These are phyloP conservation scores for Drosophila fungiperda DNA, from an alignment of 2,888 invertebrate genomes.

Conservation along the genomic window DNA sequence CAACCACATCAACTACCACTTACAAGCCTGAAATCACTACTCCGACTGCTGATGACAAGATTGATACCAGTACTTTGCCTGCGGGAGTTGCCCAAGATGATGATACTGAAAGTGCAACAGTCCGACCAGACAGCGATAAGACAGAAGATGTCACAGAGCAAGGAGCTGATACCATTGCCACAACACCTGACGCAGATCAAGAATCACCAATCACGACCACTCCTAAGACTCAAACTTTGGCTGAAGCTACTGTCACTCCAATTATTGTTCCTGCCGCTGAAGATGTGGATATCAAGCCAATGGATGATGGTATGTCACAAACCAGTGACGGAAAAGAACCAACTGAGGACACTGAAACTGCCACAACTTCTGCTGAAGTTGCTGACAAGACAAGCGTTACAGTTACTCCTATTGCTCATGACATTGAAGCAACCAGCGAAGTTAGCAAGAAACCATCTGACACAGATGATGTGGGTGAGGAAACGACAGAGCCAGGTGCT, in stretches of 20 bases:
- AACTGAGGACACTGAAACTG: conserved; percentile 36
- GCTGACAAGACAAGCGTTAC: conserved; percentile 47
- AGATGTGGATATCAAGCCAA: conserved; percentile 55
- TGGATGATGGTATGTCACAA: conserved; percentile 59
- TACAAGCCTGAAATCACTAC: conserved; percentile 35
- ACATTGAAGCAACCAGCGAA: conserved; percentile 46
- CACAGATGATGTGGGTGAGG: conserved; percentile 57
- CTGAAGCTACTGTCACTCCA: conserved; percentile 43
- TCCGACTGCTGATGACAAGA: conserved; percentile 24
- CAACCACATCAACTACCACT: conserved; percentile 23
- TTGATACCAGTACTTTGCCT: conserved; percentile 35
- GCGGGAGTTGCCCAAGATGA: conserved; percentile 43
- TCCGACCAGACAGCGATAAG: conserved; percentile 36
- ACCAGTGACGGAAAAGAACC: conserved; percentile 46
- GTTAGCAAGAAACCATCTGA: conserved; percentile 44
- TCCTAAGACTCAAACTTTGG: conserved; percentile 21
- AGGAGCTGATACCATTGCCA: conserved; percentile 17
- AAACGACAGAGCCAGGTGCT: conserved; percentile 57
- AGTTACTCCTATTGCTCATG: conserved; percentile 52
- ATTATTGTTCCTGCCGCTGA: conserved; percentile 38
- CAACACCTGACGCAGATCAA: conserved; percentile 48
- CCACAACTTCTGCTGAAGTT: conserved; percentile 46
- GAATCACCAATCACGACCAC: conserved; percentile 40
- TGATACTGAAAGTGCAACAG: conserved; percentile 49
- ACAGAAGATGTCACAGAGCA: conserved; percentile 30